phyloP scores from a whole-genome alignment of 2,888 invertebrate species.

The Axea sp. region DNA sequence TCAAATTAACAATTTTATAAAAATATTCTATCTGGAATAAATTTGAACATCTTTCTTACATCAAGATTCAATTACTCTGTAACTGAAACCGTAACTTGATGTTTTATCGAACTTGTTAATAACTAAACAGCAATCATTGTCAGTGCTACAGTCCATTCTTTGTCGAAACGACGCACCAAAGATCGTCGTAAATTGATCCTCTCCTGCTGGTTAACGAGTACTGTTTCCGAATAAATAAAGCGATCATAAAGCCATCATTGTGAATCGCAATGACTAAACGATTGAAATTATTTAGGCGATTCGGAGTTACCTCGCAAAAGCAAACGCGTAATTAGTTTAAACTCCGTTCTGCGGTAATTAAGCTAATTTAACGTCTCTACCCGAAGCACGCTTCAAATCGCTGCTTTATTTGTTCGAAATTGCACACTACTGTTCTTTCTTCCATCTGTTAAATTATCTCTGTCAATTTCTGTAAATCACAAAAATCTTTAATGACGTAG shows the following conservation, averaged over 20 bases:
- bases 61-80: constrained; percentile 43
- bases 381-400: constrained; percentile 4
- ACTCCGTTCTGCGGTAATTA: constrained; percentile 51
- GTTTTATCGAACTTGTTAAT: constrained; percentile 57
- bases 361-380: constrained; percentile 61
- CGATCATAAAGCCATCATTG: constrained; percentile 25
- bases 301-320: constrained; percentile 14
- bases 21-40: no score
- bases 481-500: constrained; percentile 59
- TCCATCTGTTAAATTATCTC: background rate
- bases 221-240: constrained; percentile 18
- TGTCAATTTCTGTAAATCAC: constrained; percentile 6
- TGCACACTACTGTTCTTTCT: constrained; percentile 48
- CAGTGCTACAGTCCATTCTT: constrained; percentile 27
- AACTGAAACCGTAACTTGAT: constrained; percentile 24
- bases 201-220: background rate
- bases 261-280: constrained; percentile 38
- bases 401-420: constrained; percentile 58
- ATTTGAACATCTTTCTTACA: constrained; percentile 46
- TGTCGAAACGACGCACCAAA: background rate
- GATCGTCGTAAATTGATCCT: constrained; percentile 22
- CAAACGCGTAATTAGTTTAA: constrained; percentile 62
- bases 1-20: no score
- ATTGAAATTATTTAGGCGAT: constrained; percentile 51
- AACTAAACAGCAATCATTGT: constrained; percentile 52